phyloP scores from a whole-genome alignment of 2,797 vertebrate species.

The Myotis myotis region DNA sequence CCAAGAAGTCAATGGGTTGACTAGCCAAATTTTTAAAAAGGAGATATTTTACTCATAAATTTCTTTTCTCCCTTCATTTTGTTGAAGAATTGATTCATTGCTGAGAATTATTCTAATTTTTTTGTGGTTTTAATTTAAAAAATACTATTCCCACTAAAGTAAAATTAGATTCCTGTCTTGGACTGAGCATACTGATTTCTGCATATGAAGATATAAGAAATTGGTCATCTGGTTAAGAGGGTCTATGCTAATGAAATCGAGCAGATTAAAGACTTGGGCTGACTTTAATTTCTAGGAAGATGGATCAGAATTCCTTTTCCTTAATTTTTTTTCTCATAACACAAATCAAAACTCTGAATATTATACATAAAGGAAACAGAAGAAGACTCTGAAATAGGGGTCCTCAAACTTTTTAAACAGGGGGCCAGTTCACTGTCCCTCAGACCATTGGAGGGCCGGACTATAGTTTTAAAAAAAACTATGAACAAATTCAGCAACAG shows the following conservation, averaged over 20 bases:
- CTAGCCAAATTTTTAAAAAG: neutral
- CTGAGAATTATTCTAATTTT: neutral
- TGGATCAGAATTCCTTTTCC: neutral
- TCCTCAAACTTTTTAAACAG: too few species aligned
- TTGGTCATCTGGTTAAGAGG: neutral
- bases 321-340: neutral
- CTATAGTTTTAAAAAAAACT: too few species aligned
- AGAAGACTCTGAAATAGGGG: neutral
- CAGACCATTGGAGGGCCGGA: too few species aligned
- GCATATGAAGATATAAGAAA: neutral
- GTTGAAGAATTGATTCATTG: neutral
- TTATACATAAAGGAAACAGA: neutral
- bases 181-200: neutral
- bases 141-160: neutral
- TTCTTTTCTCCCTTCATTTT: neutral
- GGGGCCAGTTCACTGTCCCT: too few species aligned
- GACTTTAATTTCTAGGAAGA: neutral
- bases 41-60: neutral
- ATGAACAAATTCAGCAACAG: too few species aligned
- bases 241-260: neutral
- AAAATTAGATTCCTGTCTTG: neutral
- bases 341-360: neutral
- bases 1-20: neutral
- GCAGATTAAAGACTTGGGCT: neutral
- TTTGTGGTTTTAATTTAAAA: neutral